Evolutionary conservation across 2,797 vertebrate genomes (phyloP), one percentile per base, ranked within the genome.

Genomic region (Anguilla megastoma): DNA sequence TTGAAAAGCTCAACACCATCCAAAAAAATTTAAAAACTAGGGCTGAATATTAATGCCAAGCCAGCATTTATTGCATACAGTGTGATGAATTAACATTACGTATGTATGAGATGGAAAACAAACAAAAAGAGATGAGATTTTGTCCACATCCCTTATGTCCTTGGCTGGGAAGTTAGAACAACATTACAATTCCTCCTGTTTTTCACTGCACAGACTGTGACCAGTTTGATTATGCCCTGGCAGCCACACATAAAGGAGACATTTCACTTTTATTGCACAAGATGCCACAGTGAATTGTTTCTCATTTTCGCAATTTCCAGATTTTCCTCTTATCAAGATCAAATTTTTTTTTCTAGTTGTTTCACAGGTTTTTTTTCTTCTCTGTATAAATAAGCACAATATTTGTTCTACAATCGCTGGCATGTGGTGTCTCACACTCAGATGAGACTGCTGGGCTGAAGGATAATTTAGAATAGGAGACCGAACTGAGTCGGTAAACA

Each of bases 31-130:
- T 16, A 76, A 76, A 41, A 41, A 79, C 27, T 33, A 45, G 74
- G 14, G 33, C 33, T 36, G 33, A 3, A 41, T 45, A 45, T 16
- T 21, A 41, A 45, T 21, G 16, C 33, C 14, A 79, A 45, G 80
- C 21, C 80, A 84, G 10, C 30, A 60, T 79, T 85, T 36, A 56
- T 33, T 5, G 50, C 33, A 30, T 56, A 1, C 63, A 50, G 30
- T 54, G 27, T 52, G 52, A 54, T 71, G 54, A 58, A 0, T 36
- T 27, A 52, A 85, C 54, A 85, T 58, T 85, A 58, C n/a, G 27
- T 82, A 50, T 48, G 76, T 24, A 50, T n/a, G 45, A 82, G 79
- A n/a, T 82, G n/a, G 50, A 84, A 84, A 84, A 84, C 83, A 84
- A 82, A 82, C 14, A 83, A 58, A 45, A 58, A 30, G 2, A 60